phyloP scores from a whole-genome alignment of 2,888 invertebrate genomes.

The Minunthozetes semirufus region DNA sequence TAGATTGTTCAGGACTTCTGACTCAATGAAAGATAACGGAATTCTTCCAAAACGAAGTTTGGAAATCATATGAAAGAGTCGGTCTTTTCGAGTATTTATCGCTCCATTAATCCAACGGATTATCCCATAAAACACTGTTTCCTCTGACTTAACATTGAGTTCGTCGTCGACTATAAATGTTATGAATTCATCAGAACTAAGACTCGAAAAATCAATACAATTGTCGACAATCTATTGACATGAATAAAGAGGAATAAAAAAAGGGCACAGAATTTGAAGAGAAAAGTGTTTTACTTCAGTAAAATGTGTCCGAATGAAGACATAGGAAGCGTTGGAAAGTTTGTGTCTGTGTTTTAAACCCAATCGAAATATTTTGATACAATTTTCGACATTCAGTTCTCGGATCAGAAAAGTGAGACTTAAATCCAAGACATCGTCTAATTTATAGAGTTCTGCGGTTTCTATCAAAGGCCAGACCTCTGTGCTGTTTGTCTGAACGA shows the following conservation, averaged over 20 bases:
- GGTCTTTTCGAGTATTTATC: background rate
- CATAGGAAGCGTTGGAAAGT: background rate
- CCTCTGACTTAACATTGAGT: conserved; percentile 30
- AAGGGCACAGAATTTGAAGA: background rate
- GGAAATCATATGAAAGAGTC: background rate
- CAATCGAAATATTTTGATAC: conserved; percentile 27
- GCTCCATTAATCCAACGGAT: conserved; percentile 30
- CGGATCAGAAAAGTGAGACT: conserved; percentile 36
- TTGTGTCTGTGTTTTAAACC: conserved; percentile 28
- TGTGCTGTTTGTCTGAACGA: background rate
- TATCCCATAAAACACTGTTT: conserved; percentile 33
- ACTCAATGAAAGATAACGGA: background rate
- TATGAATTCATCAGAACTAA: conserved; percentile 22
- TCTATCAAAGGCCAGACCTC: conserved; percentile 28
- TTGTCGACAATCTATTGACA: conserved; percentile 2
- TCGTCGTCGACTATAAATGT: conserved; percentile 31
- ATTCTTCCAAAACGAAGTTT: background rate
- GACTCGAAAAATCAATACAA: background rate
- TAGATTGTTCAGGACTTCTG: background rate
- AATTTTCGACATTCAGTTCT: conserved; percentile 33
- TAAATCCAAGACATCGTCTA: conserved; percentile 20
- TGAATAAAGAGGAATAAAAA: background rate
- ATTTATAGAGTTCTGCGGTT: conserved; percentile 29
- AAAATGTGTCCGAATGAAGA: background rate
- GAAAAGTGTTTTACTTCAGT: background rate